A percentile compares a stretch with the other conserved stretches of the same genome.
Evolutionary conservation across 1,140 invertebrate genomes (phyloP).

Genomic region (Drosophila ogumai): DNA sequence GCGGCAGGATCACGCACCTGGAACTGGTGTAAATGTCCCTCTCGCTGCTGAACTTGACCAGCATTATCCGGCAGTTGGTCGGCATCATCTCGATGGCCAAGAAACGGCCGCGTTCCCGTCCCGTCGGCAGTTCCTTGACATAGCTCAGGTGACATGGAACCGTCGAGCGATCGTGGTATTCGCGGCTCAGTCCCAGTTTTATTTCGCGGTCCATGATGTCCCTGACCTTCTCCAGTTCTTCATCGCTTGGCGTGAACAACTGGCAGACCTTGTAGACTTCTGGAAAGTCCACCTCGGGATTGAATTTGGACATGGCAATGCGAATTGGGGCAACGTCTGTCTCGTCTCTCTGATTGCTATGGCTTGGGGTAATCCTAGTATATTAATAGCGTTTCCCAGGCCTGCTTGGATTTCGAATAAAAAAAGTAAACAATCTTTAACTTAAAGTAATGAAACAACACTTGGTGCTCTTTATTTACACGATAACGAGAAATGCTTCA

Average conservation of each 20-base stretch:
- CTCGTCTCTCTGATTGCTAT: neutral
- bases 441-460: conserved; percentile 57
- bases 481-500: conserved; percentile 63
- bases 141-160: conserved; percentile 98
- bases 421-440: conserved; percentile 86
- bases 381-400: neutral
- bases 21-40: conserved; percentile 95
- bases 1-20: conserved; percentile 97
- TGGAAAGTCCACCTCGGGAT: conserved; percentile 53
- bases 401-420: neutral
- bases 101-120: conserved; percentile 97
- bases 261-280: conserved; percentile 57
- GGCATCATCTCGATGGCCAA: conserved; percentile 98
- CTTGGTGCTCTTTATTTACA: conserved; percentile 74
- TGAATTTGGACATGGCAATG: conserved; percentile 8
- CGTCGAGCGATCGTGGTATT: conserved; percentile 90
- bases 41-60: conserved; percentile 94
- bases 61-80: conserved; percentile 98
- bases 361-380: neutral
- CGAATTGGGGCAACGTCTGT: neutral
- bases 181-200: conserved; percentile 91
- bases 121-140: conserved; percentile 97
- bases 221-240: conserved; percentile 23
- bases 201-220: conserved; percentile 86
- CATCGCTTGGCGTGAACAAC: conserved; percentile 28